Percentiles rank a stretch among this genome's conserved stretches.
Evolutionary conservation across 2,797 vertebrate genomes (phyloP).

Genomic region (Lepidocolaptes lacrymiger): DNA sequence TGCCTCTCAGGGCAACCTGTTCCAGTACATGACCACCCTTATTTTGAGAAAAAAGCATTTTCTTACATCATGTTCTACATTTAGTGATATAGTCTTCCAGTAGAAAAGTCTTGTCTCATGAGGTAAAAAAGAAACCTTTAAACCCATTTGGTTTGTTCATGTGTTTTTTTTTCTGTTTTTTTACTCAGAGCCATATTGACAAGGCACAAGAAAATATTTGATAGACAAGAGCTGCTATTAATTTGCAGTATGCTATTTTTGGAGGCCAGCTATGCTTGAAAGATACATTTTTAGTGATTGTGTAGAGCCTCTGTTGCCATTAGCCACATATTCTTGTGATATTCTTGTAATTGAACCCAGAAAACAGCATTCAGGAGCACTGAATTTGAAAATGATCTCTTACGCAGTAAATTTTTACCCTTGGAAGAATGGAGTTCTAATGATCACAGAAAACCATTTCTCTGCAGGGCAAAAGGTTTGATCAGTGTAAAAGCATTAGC

Average conservation of each 20-base stretch:
- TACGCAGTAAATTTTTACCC: not conserved
- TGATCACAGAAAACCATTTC: not conserved
- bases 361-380: not conserved
- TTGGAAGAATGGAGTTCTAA: not conserved
- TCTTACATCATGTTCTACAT: not conserved
- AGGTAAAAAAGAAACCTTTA: not conserved
- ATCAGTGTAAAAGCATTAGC: not conserved
- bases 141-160: not conserved
- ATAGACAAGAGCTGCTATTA: not conserved
- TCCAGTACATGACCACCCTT: constrained; percentile 12
- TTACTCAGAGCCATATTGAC: not conserved
- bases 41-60: not conserved
- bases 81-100: not conserved
- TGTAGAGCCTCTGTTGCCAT: not conserved
- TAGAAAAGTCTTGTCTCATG: not conserved
- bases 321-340: not conserved
- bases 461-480: constrained; percentile 26
- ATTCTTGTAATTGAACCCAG: not conserved
- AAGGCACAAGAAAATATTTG: not conserved
- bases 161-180: not conserved
- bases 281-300: not conserved
- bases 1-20: not conserved
- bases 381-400: not conserved
- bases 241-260: not conserved
- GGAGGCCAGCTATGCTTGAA: not conserved